Conservation (phyloP, 2,113 vertebrate genomes). For the Brachypodius melanocephalos region DNA sequence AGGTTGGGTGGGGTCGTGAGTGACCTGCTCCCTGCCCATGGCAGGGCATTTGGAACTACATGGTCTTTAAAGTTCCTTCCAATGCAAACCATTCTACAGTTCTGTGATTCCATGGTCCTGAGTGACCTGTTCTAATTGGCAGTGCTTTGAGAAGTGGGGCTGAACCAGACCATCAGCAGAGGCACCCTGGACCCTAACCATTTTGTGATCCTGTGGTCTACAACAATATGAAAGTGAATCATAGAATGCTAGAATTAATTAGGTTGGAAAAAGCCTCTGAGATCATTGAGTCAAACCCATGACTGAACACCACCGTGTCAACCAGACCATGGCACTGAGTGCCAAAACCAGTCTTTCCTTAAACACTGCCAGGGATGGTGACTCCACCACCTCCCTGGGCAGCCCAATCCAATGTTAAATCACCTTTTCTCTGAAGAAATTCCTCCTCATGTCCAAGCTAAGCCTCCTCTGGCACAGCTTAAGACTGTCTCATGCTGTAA, state of each 20-base stretch:
- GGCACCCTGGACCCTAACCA: too few species aligned
- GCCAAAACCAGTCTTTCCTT: neutral
- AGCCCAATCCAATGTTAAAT: neutral
- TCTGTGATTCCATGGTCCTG: neutral
- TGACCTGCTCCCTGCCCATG: neutral
- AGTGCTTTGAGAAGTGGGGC: neutral
- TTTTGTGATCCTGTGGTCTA: neutral
- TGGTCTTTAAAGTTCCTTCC: neutral
- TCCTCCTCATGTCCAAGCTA: neutral
- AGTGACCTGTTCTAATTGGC: neutral
- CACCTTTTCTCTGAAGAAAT: neutral
- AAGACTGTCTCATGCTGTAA: neutral
- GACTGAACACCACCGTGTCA: rapidly evolving
- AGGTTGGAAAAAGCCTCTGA: neutral
- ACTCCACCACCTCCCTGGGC: neutral
- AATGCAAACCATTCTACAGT: too few species aligned
- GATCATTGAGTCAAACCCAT: neutral
- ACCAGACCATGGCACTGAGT: neutral
- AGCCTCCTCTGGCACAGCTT: neutral
- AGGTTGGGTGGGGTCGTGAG: neutral
- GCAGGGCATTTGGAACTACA: neutral
- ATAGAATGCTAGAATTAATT: neutral
- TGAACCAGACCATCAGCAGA: neutral
- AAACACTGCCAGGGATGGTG: rapidly evolving
- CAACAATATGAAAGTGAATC: neutral